Evolutionary conservation across 2,113 vertebrate species (phyloP).

Genomic region (Melanerpes aurifrons): DNA sequence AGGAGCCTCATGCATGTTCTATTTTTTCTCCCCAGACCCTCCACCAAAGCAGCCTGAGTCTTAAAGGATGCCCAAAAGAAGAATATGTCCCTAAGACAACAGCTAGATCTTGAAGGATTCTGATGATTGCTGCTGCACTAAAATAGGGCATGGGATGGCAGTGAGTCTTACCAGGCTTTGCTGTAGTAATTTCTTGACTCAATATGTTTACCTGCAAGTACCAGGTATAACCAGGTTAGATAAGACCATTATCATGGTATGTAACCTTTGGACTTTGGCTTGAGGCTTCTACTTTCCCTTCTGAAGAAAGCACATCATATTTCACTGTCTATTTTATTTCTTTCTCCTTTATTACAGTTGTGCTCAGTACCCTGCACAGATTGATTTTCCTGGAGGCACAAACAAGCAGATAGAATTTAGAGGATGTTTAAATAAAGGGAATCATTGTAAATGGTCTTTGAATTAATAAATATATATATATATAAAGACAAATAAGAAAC

Average conservation of each 20-base stretch:
- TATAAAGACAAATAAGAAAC: slow-evolving; percentile 45
- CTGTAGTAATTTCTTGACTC: neutral
- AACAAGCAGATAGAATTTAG: slow-evolving; percentile 50
- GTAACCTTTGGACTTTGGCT: slow-evolving; percentile 72
- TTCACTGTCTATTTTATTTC: slow-evolving; percentile 67
- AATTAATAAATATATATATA: slow-evolving; percentile 54
- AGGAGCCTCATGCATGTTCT: neutral
- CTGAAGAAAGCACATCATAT: neutral
- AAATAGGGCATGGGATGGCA: neutral
- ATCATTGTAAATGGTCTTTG: slow-evolving; percentile 33
- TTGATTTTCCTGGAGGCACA: slow-evolving; percentile 67
- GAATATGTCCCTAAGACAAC: neutral
- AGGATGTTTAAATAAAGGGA: slow-evolving; percentile 50
- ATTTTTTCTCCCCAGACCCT: neutral
- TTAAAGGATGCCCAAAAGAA: neutral
- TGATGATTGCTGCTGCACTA: neutral
- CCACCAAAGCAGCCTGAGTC: neutral
- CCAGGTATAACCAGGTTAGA: slow-evolving; percentile 59
- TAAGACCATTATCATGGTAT: slow-evolving; percentile 19
- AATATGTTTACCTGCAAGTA: slow-evolving; percentile 47
- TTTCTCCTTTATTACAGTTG: slow-evolving; percentile 51
- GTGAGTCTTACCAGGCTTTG: neutral
- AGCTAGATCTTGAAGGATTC: neutral
- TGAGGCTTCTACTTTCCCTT: slow-evolving; percentile 47
- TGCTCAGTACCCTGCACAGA: neutral